Evolutionary conservation across 2,888 invertebrate species (phyloP), one percentile per base, ranked within the genome.

Genomic region (Brachyopa scutellaris): DNA sequence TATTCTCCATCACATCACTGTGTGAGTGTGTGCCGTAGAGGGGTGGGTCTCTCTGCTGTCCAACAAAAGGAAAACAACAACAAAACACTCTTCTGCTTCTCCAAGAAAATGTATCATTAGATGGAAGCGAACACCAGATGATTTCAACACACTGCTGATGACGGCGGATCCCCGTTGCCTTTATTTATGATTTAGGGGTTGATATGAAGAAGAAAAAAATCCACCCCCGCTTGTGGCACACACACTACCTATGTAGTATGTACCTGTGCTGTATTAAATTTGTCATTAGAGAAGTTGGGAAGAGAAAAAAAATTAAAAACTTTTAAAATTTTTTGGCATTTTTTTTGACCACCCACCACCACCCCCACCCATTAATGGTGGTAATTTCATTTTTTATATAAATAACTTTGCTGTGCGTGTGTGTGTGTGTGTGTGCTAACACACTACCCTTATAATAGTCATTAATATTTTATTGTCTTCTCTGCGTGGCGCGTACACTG

Each of bases 391-490:
- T 42, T 64, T 40, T 40, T 23, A 36, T 19, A 55, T 7, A 38
- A 38, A 38, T 17, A 42, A 42, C 11, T 3, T 15, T 9, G 17
- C 15, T 23, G 26, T 51, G 15, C 6, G 7, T 17, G 57, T 29
- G 15, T 9, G 31, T 29, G 33, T 23, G 26, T 47, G 33, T 29
- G 19, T 42, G 31, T 31, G 51, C 26, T 29, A 21, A 51, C 23
- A 67, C 36, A 36, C 42, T 67, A 67, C 55, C 67, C 55, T 13
- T 69, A 45, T 19, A 29, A 42, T 42, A 69, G 36, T 57, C 57
- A 69, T 69, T 69, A 57, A 69, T 69, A 69, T 57, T 69, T 47
- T 57, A 69, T 57, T 69, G 69, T 57, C 19, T 69, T 38, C 19
- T 26, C 26, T 55, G 67, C 23, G 53, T 33, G 36, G 33, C 55